These are phyloP conservation scores for Dermatemys mawii DNA, from an alignment of 2,113 vertebrate genomes.

Conservation along the genomic window DNA sequence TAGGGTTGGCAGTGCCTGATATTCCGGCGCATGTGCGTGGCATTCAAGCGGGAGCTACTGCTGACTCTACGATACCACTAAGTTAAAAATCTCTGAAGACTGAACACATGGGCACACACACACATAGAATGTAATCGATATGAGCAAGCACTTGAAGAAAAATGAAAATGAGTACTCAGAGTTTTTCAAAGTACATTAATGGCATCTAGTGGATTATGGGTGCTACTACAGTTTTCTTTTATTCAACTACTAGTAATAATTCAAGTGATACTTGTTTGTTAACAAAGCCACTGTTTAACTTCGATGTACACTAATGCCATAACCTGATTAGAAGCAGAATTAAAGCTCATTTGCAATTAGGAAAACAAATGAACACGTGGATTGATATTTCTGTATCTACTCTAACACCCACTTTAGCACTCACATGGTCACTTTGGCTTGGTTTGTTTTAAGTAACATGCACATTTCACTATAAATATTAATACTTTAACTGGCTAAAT, in stretches of 20 bases:
- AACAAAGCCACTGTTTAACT: background rate
- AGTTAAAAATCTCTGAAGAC: no score
- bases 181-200: background rate
- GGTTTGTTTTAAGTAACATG: background rate
- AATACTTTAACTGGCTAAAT: background rate
- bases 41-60: no score
- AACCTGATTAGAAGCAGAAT: background rate
- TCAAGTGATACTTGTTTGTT: no score
- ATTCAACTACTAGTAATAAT: no score
- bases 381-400: background rate
- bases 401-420: fast-evolving
- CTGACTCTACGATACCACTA: no score
- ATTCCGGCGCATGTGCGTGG: no score
- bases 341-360: background rate
- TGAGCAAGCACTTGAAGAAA: background rate
- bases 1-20: no score
- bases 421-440: background rate
- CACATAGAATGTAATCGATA: no score
- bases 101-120: no score
- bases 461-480: background rate
- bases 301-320: background rate
- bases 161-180: background rate
- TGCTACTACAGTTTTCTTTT: background rate
- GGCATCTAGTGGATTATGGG: background rate
- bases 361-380: fast-evolving